A percentile compares a stretch with the other conserved stretches of the same genome.
phyloP scores from a whole-genome alignment of 2,888 invertebrate genomes.

The Limnephilus rhombicus region DNA sequence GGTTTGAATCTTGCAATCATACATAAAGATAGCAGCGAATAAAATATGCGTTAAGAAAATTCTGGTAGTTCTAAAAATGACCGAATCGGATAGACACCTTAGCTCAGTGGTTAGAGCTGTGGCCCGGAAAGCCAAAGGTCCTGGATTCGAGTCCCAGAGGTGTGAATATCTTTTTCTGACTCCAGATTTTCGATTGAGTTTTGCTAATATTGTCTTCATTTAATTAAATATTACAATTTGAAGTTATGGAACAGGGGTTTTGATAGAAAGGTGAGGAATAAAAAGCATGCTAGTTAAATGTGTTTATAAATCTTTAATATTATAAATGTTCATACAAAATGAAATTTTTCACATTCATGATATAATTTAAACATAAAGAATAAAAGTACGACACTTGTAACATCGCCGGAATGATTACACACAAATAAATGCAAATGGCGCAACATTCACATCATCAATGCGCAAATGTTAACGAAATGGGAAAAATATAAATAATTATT shows the following conservation, averaged over 20 bases:
- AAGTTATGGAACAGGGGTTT: neutral
- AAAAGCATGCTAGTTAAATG: conserved; percentile 13
- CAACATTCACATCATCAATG: conserved; percentile 34
- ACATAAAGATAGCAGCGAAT: too few species aligned
- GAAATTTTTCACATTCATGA: conserved; percentile 44
- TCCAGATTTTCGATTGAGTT: too few species aligned
- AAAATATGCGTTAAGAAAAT: too few species aligned
- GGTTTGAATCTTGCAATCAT: too few species aligned
- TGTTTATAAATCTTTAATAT: conserved; percentile 49
- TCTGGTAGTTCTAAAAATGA: too few species aligned
- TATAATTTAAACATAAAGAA: conserved; percentile 52
- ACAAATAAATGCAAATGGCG: conserved; percentile 54
- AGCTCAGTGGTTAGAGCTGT: too few species aligned
- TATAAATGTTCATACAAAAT: conserved; percentile 58
- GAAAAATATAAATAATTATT: conserved; percentile 33
- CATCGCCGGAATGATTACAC: conserved; percentile 64
- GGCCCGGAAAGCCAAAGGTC: too few species aligned
- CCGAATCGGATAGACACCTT: too few species aligned
- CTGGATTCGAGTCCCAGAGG: too few species aligned
- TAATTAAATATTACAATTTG: too few species aligned
- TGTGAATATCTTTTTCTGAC: too few species aligned
- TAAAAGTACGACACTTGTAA: conserved; percentile 59
- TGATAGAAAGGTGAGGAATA: neutral
- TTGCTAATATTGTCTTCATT: too few species aligned
- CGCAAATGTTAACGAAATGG: conserved; percentile 22